Conservation (phyloP, 23 tunicate genomes). For the Diplosoma virens region DNA sequence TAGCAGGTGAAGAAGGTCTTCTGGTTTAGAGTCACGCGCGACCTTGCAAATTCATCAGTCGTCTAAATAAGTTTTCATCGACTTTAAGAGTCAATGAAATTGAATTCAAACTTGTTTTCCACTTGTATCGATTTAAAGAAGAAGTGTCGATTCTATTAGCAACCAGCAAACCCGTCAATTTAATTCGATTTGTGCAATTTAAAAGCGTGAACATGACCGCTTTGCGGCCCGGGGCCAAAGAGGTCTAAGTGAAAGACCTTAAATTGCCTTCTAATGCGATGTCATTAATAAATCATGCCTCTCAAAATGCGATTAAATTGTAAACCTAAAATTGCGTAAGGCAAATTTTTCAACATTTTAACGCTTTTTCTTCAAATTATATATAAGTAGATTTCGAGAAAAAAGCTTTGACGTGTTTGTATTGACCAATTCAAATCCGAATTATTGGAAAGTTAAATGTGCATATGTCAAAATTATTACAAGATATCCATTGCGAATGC, state of each 20-base stretch:
- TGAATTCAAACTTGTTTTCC: constrained; percentile 35
- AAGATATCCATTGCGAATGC: too few relatives aligned
- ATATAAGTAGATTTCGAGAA: too few relatives aligned
- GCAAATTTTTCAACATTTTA: too few relatives aligned
- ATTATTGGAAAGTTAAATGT: too few relatives aligned
- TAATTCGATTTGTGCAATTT: constrained; percentile 4
- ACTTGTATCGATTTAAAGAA: neutral
- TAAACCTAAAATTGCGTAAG: neutral
- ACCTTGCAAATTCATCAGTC: neutral
- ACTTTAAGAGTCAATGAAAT: constrained; percentile 41
- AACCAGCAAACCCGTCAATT: neutral
- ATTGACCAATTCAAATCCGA: too few relatives aligned
- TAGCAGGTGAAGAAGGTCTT: constrained; percentile 13
- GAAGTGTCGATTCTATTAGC: constrained; percentile 17
- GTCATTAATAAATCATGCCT: constrained; percentile 39
- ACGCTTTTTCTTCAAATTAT: too few relatives aligned
- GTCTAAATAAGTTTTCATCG: constrained; percentile 35
- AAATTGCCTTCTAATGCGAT: constrained; percentile 2
- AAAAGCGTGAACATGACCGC: too few relatives aligned
- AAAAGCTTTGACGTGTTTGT: too few relatives aligned
- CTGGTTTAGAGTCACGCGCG: too few relatives aligned
- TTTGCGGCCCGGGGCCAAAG: neutral
- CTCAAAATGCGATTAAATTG: constrained; percentile 5
- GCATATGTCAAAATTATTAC: too few relatives aligned
- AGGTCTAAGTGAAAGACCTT: too few relatives aligned